Evolutionary conservation across 2,888 invertebrate species (phyloP).

Genomic region (Diarsia mendica): DNA sequence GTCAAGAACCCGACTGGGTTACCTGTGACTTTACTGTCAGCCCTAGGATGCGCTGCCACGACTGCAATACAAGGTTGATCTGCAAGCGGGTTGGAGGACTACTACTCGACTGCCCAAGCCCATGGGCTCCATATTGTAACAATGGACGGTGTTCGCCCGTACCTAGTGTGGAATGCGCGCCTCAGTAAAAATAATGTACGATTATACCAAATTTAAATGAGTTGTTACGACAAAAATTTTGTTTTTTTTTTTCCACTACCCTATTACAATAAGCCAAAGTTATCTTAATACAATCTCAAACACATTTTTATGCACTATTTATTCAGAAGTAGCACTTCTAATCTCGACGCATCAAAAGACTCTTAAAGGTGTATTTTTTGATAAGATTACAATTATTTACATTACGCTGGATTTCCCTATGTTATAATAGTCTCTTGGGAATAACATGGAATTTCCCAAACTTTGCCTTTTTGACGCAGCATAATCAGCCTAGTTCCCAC

Average conservation of each 20-base stretch:
- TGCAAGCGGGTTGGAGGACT: slow-evolving; percentile 52
- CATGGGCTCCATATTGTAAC: slow-evolving; percentile 44
- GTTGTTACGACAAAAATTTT: background rate
- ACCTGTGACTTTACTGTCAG: slow-evolving; percentile 26
- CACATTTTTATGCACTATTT: background rate
- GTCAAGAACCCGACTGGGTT: slow-evolving; percentile 21
- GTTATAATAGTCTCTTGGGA: background rate
- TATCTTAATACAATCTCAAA: background rate
- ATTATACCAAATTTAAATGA: slow-evolving; percentile 21
- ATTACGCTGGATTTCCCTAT: slow-evolving; percentile 1
- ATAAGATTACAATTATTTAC: slow-evolving; percentile 28
- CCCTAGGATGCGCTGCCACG: slow-evolving; percentile 46
- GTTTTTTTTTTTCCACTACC: background rate
- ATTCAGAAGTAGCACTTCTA: slow-evolving; percentile 1
- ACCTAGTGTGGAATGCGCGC: slow-evolving; percentile 36
- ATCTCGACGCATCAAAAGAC: background rate
- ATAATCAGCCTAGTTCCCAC: background rate
- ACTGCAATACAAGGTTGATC: slow-evolving; percentile 43
- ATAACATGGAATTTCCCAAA: background rate
- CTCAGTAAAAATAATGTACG: background rate
- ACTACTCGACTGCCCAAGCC: slow-evolving; percentile 26
- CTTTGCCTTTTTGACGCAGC: background rate
- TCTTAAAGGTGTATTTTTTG: background rate
- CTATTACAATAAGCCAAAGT: background rate
- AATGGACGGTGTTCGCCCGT: slow-evolving; percentile 41